A percentile compares a stretch with the other conserved stretches of the same genome.
Conservation (phyloP, 2,888 invertebrate genomes). For the Encarsia formosa region DNA sequence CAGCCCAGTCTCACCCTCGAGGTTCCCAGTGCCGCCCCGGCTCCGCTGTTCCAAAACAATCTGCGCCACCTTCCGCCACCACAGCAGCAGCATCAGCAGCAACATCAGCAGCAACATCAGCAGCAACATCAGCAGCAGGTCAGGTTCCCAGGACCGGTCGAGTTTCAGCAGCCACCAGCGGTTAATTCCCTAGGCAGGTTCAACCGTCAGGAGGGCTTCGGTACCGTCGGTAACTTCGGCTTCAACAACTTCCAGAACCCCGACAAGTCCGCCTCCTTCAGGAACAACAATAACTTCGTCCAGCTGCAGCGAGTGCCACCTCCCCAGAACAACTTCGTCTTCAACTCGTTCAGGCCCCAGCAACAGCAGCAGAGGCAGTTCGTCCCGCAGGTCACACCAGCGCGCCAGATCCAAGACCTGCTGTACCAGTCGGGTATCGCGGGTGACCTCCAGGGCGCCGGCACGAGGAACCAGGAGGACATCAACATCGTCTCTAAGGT, state of each 20-base stretch:
- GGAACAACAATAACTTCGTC: constrained; percentile 33
- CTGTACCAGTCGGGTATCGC: constrained; percentile 65
- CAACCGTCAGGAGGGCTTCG: constrained; percentile 49
- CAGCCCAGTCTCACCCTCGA: constrained; percentile 45
- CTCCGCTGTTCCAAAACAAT: constrained; percentile 42
- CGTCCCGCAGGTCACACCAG: constrained; percentile 45
- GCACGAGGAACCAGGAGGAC: constrained; percentile 62
- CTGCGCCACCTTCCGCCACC: constrained; percentile 34
- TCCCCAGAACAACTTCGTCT: constrained; percentile 27
- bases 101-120: constrained; percentile 33
- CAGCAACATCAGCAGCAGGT: constrained; percentile 37
- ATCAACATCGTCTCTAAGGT: constrained; percentile 78
- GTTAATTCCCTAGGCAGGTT: constrained; percentile 39
- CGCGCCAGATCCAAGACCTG: constrained; percentile 62
- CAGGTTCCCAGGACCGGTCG: constrained; percentile 32
- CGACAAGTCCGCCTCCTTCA: constrained; percentile 33
- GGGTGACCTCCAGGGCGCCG: constrained; percentile 39
- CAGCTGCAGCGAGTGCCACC: constrained; percentile 34
- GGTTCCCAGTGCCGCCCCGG: constrained; percentile 37
- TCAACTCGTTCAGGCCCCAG: constrained; percentile 29
- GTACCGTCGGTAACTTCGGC: constrained; percentile 60
- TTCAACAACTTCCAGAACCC: constrained; percentile 48
- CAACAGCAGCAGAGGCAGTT: constrained; percentile 28
- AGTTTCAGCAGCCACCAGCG: constrained; percentile 42
- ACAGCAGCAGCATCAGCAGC: constrained; percentile 30